phyloP scores from a whole-genome alignment of 2,113 vertebrate genomes.

The Bubo blakistoni region DNA sequence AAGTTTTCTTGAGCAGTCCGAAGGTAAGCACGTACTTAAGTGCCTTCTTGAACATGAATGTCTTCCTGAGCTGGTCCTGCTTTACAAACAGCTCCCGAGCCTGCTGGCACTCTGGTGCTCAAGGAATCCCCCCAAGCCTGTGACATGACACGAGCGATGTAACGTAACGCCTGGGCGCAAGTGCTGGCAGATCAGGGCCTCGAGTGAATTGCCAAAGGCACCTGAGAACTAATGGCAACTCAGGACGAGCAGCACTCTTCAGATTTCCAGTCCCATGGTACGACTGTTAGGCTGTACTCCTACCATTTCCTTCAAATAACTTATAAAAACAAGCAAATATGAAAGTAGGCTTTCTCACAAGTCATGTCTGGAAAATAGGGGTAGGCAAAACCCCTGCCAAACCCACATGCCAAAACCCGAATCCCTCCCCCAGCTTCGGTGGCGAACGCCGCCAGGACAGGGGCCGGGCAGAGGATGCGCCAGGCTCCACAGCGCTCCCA shows the following conservation, averaged over 20 bases:
- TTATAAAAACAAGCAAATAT: not conserved
- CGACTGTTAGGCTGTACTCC: not conserved
- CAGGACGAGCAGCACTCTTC: not conserved
- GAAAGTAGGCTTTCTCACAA: not conserved
- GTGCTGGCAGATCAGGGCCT: not conserved
- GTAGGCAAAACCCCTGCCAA: not conserved
- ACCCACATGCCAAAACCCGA: not conserved
- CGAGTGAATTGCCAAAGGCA: not conserved
- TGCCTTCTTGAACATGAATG: not conserved
- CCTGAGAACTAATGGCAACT: not conserved
- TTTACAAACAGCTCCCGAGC: not conserved
- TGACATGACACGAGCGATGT: fast-evolving
- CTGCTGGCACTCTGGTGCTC: not conserved
- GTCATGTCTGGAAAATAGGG: not conserved
- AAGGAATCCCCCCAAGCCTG: not conserved
- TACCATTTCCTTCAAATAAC: not conserved
- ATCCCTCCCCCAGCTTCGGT: no score
- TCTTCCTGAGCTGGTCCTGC: not conserved
- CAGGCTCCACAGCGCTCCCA: fast-evolving
- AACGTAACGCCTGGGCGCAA: not conserved
- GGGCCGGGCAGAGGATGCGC: fast-evolving
- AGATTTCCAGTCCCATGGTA: not conserved
- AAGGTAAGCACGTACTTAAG: not conserved
- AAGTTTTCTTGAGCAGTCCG: not conserved
- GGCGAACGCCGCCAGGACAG: not conserved